Conservation (phyloP, 1,140 invertebrate species). For the Anagrus nilaparvatae region DNA sequence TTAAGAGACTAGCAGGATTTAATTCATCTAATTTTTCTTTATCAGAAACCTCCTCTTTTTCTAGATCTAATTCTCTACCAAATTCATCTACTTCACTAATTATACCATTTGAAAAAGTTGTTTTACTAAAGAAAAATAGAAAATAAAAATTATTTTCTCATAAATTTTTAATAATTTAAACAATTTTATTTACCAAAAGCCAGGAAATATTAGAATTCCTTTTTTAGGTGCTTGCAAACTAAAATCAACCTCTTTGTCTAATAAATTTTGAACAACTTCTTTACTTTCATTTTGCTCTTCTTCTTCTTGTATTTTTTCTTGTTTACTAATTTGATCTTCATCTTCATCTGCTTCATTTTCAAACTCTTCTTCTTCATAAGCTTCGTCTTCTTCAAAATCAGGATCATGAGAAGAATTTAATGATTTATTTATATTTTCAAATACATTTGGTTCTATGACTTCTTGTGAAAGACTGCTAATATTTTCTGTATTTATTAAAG, state of each 20-base stretch:
- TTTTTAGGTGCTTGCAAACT: conserved; percentile 35
- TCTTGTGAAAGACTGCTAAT: no score
- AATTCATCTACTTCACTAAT: conserved; percentile 21
- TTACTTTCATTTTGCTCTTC: conserved; percentile 25
- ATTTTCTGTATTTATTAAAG: no score
- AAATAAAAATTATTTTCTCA: conserved; percentile 3
- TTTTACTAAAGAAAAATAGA: conserved; percentile 20
- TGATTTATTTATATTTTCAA: no score
- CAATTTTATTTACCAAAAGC: conserved; percentile 34
- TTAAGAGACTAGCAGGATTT: neutral
- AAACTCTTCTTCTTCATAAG: conserved; percentile 27
- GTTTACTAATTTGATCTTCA: conserved; percentile 23
- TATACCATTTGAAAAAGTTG: conserved; percentile 24
- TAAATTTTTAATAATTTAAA: conserved; percentile 8
- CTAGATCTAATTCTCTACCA: conserved; percentile 17
- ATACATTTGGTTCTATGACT: no score
- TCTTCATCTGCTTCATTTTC: conserved; percentile 22
- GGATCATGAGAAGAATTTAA: no score
- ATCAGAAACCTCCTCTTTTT: conserved; percentile 21
- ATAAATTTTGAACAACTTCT: conserved; percentile 17
- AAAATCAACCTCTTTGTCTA: conserved; percentile 16
- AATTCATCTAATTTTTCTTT: conserved; percentile 16
- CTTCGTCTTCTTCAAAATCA: no score
- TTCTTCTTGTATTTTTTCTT: conserved; percentile 20
- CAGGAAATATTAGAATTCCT: conserved; percentile 42